Percentiles rank a stretch among this genome's conserved stretches.
phyloP scores from a whole-genome alignment of 2,113 vertebrate species.

The Cyprinus carpio region DNA sequence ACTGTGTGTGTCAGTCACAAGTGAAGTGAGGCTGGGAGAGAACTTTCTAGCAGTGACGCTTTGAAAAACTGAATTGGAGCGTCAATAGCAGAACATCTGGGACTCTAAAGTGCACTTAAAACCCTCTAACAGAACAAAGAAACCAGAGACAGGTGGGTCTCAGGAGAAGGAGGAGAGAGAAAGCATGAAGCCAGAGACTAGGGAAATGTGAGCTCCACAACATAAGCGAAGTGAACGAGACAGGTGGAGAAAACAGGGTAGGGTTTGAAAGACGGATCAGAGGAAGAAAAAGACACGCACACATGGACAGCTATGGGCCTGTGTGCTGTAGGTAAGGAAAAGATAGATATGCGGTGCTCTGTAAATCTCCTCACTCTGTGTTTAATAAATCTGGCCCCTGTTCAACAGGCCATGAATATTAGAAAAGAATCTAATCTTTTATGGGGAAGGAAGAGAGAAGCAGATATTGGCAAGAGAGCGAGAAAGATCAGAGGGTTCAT shows the following conservation, averaged over 20 bases:
- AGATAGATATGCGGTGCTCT: constrained; percentile 21
- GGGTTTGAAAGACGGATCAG: constrained; percentile 52
- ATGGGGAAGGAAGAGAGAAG: constrained; percentile 18
- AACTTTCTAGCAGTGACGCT: constrained; percentile 43
- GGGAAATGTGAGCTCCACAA: constrained; percentile 18
- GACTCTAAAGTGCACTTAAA: constrained; percentile 64
- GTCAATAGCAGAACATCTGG: constrained; percentile 66
- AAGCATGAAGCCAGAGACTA: constrained; percentile 18
- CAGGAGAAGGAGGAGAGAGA: constrained; percentile 13
- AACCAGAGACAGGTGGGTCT: constrained; percentile 46
- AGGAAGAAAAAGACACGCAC: background rate
- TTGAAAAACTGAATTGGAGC: constrained; percentile 59
- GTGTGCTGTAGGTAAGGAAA: background rate
- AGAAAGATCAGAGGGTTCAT: constrained; percentile 30
- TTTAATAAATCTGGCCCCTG: constrained; percentile 39
- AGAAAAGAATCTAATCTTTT: constrained; percentile 37
- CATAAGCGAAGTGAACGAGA: background rate
- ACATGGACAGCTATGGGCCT: constrained; percentile 8
- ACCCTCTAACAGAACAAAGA: constrained; percentile 55
- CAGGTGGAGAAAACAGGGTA: constrained; percentile 34
- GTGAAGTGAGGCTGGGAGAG: constrained; percentile 49
- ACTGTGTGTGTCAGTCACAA: constrained; percentile 55
- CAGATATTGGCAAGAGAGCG: constrained; percentile 19
- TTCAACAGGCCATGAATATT: constrained; percentile 45
- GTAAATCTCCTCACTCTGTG: constrained; percentile 29